Conservation (phyloP, 2,797 vertebrate species). For the Spheniscus humboldti region DNA sequence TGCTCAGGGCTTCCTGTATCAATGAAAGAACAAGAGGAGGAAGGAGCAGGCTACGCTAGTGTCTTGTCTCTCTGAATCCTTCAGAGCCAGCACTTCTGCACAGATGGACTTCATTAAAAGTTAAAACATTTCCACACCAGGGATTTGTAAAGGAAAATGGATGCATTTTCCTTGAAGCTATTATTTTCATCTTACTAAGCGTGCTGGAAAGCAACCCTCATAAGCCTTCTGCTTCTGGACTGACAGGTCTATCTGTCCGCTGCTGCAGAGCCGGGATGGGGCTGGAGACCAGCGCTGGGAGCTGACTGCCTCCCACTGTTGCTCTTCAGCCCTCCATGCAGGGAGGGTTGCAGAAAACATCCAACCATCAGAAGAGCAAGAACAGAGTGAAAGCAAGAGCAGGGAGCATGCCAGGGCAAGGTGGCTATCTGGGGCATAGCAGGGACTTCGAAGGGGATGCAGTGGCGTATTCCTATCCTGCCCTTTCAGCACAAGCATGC, state of each 20-base stretch:
- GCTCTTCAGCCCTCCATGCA: neutral
- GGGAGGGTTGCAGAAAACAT: neutral
- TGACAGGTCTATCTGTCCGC: conserved; percentile 14
- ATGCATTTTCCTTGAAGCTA: conserved; percentile 38
- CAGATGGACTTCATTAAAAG: conserved; percentile 67
- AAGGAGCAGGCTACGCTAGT: neutral
- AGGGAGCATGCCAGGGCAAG: neutral
- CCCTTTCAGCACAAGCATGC: neutral
- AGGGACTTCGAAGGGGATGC: neutral
- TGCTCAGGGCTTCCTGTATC: conserved; percentile 42
- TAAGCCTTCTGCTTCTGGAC: conserved; percentile 11
- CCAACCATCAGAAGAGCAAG: neutral
- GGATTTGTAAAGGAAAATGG: conserved; percentile 56
- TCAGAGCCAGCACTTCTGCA: conserved; percentile 31
- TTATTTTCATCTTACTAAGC: conserved; percentile 53
- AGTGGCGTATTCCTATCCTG: neutral
- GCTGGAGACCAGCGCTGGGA: neutral
- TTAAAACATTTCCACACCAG: conserved; percentile 54
- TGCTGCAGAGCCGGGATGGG: neutral
- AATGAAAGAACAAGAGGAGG: conserved; percentile 37
- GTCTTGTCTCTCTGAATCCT: conserved; percentile 27
- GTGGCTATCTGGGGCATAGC: neutral
- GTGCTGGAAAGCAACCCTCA: conserved; percentile 37
- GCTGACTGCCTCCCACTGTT: neutral
- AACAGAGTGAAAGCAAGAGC: neutral